Conservation (phyloP, 2,888 invertebrate genomes). For the Drosophila recens region DNA sequence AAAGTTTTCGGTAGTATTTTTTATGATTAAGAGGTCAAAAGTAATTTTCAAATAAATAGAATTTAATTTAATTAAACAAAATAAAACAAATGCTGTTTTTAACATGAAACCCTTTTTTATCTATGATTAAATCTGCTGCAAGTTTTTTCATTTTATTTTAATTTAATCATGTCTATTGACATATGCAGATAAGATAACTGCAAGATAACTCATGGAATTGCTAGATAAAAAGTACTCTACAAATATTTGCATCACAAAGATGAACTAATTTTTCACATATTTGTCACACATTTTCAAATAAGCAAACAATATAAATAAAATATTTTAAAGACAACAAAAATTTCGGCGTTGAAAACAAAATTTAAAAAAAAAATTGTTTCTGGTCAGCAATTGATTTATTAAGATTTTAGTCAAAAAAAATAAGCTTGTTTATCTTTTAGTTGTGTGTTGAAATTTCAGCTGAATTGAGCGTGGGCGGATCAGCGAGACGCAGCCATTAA, state of each 20-base stretch:
- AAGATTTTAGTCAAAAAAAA: not conserved
- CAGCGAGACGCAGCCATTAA: constrained; percentile 46
- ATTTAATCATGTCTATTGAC: constrained; percentile 15
- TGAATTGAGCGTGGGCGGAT: constrained; percentile 45
- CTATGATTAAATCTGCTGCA: constrained; percentile 6
- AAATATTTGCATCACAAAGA: constrained; percentile 8
- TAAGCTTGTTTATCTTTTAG: constrained; percentile 2
- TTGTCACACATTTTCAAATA: not conserved
- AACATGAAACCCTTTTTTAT: not conserved
- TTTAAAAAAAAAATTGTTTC: not conserved
- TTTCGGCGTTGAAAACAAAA: too few species aligned
- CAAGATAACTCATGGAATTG: not conserved
- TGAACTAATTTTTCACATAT: constrained; percentile 2
- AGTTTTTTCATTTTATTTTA: constrained; percentile 1
- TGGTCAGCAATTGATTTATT: not conserved
- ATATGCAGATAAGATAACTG: constrained; percentile 16
- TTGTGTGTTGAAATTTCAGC: constrained; percentile 13
- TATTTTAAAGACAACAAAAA: not conserved
- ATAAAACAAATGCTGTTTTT: not conserved
- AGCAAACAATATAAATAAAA: not conserved
- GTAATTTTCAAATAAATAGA: not conserved
- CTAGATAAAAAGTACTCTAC: not conserved
- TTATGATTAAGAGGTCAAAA: not conserved
- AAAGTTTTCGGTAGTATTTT: too few species aligned
- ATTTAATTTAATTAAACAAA: not conserved